phyloP scores from a whole-genome alignment of 2,797 vertebrate species.

The Pseudomugil gertrudae region DNA sequence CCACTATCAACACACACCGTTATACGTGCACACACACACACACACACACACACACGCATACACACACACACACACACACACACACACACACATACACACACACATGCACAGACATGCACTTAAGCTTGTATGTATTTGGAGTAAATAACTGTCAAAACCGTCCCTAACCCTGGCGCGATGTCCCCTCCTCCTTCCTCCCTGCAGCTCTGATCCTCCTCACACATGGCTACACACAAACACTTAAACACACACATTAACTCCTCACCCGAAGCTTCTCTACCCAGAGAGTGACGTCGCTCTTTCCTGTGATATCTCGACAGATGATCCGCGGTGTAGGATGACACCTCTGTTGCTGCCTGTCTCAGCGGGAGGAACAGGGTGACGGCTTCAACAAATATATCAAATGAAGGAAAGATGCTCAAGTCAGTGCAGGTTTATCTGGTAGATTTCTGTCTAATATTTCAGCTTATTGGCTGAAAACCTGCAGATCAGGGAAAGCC shows the following conservation, averaged over 20 bases:
- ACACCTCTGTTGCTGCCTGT: slow-evolving; percentile 70
- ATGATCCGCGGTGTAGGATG: slow-evolving; percentile 72
- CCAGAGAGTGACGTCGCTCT: slow-evolving; percentile 69
- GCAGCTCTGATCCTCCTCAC: slow-evolving; percentile 23
- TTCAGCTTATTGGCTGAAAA: background rate
- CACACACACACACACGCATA: background rate
- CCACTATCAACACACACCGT: slow-evolving; percentile 67
- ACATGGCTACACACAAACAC: slow-evolving; percentile 30
- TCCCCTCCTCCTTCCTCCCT: slow-evolving; percentile 42
- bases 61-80: slow-evolving; percentile 19
- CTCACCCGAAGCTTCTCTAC: slow-evolving; percentile 60
- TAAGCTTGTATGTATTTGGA: slow-evolving; percentile 51
- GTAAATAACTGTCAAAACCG: slow-evolving; percentile 31
- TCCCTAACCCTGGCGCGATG: slow-evolving; percentile 16
- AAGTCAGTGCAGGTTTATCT: background rate
- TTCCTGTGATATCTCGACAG: slow-evolving; percentile 76
- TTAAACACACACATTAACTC: slow-evolving; percentile 44
- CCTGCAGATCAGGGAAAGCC: background rate
- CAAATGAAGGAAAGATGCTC: slow-evolving; percentile 16
- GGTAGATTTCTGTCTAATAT: background rate
- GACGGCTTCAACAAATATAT: slow-evolving; percentile 11
- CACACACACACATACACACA: slow-evolving; percentile 17
- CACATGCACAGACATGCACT: slow-evolving; percentile 22
- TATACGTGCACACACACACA: slow-evolving; percentile 24
- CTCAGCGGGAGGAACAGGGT: slow-evolving; percentile 18